phyloP scores from a whole-genome alignment of 2,113 vertebrate genomes.

The Myotis lucifugus region DNA sequence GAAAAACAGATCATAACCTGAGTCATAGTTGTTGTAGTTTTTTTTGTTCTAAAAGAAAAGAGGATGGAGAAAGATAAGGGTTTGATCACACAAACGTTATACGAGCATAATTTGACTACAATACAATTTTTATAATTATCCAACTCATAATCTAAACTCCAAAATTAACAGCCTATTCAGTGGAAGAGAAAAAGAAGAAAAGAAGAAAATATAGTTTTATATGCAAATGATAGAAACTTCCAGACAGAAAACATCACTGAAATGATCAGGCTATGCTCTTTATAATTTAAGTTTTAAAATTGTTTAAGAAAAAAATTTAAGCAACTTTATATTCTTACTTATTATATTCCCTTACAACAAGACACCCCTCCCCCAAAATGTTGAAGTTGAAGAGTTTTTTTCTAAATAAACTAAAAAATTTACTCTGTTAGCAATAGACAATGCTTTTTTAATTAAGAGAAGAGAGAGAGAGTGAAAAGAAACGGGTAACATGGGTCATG shows the following conservation, averaged over 20 bases:
- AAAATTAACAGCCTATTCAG: not conserved
- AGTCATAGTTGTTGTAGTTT: not conserved
- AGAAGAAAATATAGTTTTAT: not conserved
- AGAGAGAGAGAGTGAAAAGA: not conserved
- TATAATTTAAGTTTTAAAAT: not conserved
- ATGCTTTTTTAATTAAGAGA: not conserved
- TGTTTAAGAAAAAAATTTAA: not conserved
- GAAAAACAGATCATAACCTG: not conserved
- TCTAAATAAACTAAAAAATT: not conserved
- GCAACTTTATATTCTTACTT: not conserved
- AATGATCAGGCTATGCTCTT: not conserved
- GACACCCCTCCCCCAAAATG: not conserved
- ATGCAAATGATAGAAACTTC: not conserved
- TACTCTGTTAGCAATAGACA: not conserved
- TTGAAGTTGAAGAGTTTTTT: not conserved
- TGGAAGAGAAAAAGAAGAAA: not conserved
- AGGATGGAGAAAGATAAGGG: not conserved
- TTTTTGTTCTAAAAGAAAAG: not conserved
- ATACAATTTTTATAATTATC: not conserved
- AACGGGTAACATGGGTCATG: not conserved
- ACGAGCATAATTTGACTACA: not conserved
- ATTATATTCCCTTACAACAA: not conserved
- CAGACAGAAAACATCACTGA: not conserved
- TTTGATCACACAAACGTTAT: not conserved
- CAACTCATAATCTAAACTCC: not conserved